Conservation (phyloP, 2,113 vertebrate genomes). For the Girardinichthys multiradiatus region DNA sequence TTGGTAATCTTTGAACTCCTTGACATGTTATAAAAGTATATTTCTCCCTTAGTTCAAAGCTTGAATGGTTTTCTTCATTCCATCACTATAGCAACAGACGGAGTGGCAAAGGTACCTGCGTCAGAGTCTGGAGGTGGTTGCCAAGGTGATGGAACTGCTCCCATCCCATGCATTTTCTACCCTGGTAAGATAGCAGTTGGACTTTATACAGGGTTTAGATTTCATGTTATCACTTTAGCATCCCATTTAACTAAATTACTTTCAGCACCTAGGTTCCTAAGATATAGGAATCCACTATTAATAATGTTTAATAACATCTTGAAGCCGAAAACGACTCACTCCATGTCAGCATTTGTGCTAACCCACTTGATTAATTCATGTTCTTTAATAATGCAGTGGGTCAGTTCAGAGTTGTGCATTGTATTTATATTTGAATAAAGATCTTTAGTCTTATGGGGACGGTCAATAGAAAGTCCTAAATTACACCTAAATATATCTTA, state of each 20-base stretch:
- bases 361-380: too few species aligned
- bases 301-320: neutral
- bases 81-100: conserved; percentile 89
- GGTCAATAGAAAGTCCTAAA: neutral
- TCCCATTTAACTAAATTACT: too few species aligned
- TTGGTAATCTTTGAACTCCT: neutral
- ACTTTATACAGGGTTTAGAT: neutral
- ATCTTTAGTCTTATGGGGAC: too few species aligned
- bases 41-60: conserved; percentile 4
- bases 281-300: neutral
- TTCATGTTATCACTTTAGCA: neutral
- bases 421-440: too few species aligned
- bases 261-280: too few species aligned
- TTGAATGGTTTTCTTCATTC: conserved; percentile 37
- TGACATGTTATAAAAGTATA: neutral
- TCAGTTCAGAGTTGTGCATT: too few species aligned
- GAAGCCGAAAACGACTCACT: too few species aligned
- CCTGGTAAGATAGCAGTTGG: conserved; percentile 82
- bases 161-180: conserved; percentile 96
- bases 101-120: conserved; percentile 98
- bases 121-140: conserved; percentile 98
- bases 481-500: neutral
- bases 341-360: too few species aligned
- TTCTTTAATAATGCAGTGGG: too few species aligned
- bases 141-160: conserved; percentile 98